These are phyloP conservation scores for Apocrypta bakeri DNA, from an alignment of 1,140 invertebrate genomes.

Conservation along the genomic window DNA sequence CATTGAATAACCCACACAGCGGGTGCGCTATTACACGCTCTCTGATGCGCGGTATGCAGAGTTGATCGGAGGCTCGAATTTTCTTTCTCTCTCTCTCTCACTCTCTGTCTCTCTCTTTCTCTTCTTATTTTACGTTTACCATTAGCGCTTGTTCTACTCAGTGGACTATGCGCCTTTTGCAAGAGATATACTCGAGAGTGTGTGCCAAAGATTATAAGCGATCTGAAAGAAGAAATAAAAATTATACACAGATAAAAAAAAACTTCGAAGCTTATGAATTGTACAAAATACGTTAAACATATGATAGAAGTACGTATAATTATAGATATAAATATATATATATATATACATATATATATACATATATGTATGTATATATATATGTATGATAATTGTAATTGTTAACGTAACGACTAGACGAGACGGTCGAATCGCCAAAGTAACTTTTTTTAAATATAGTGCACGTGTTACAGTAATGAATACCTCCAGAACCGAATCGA, in stretches of 20 bases:
- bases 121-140: constrained; percentile 2
- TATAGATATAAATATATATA: constrained; percentile 49
- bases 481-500: background rate
- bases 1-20: background rate
- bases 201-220: constrained; percentile 46
- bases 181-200: constrained; percentile 9
- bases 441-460: constrained; percentile 43
- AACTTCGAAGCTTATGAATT: constrained; percentile 65
- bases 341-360: constrained; percentile 19
- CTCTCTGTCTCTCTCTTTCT: background rate
- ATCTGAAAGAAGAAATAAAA: constrained; percentile 42
- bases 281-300: constrained; percentile 68
- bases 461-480: background rate
- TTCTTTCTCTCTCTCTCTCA: background rate
- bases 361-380: background rate
- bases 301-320: background rate
- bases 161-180: constrained; percentile 33
- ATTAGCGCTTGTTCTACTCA: background rate
- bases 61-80: background rate
- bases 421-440: constrained; percentile 32
- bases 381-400: constrained; percentile 30
- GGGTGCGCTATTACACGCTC: background rate
- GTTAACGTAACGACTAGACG: constrained; percentile 24
- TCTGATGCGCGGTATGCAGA: background rate
- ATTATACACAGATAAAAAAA: constrained; percentile 28